Evolutionary conservation across 64 coral and sea anemone species (phyloP).

Genomic region (Astreopora myriophthalma): DNA sequence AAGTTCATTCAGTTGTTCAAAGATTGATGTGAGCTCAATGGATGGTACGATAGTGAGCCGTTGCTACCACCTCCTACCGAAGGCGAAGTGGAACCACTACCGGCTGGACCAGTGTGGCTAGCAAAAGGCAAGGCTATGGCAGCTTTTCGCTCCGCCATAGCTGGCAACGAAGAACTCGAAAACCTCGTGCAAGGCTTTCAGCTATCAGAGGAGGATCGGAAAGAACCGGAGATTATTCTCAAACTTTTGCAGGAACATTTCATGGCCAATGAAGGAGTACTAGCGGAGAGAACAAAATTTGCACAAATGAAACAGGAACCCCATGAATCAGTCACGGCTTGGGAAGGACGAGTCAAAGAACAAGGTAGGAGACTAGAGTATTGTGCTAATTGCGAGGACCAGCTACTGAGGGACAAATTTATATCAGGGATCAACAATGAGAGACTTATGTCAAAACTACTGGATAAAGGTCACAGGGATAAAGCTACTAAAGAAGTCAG

Average conservation of each 20-base stretch:
- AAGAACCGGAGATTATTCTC: constrained; percentile 39
- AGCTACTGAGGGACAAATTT: constrained; percentile 57
- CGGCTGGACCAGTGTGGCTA: not conserved
- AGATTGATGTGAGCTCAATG: constrained; percentile 47
- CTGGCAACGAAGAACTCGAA: constrained; percentile 58
- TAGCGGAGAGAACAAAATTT: constrained; percentile 54
- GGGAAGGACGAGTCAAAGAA: constrained; percentile 60
- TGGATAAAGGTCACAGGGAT: too few relatives aligned
- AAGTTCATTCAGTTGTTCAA: constrained; percentile 57
- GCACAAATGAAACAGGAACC: constrained; percentile 54
- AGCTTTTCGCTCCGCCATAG: constrained; percentile 33
- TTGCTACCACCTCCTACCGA: not conserved
- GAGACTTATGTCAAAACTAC: not conserved
- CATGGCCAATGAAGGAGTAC: constrained; percentile 11
- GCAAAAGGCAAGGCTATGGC: constrained; percentile 44
- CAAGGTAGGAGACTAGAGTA: constrained; percentile 65
- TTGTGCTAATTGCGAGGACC: constrained; percentile 65
- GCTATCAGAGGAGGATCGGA: too few relatives aligned
- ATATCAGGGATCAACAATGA: constrained; percentile 24
- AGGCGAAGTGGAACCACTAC: not conserved
- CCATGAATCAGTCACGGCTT: constrained; percentile 31
- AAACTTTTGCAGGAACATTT: constrained; percentile 43
- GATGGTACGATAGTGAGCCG: constrained; percentile 13
- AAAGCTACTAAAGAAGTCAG: too few relatives aligned
- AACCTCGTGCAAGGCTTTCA: too few relatives aligned